Evolutionary conservation across 2,113 vertebrate species (phyloP).

Genomic region (Pachyramphus minor): DNA sequence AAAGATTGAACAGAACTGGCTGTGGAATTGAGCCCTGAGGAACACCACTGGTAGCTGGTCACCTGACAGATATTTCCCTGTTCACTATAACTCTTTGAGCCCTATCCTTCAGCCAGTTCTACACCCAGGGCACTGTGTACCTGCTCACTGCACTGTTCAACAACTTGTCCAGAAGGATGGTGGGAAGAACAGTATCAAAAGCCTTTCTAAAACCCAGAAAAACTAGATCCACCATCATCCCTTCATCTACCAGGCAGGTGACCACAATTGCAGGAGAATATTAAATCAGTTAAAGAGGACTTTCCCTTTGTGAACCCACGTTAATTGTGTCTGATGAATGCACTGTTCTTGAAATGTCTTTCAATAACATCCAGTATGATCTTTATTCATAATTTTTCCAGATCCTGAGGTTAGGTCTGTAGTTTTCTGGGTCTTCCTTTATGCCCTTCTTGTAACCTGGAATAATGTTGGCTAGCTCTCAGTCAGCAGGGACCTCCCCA

Average conservation of each 20-base stretch:
- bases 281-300: not conserved
- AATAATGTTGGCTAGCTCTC: accelerated
- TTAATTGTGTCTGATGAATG: not conserved
- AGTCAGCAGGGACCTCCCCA: not conserved
- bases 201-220: not conserved
- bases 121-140: not conserved
- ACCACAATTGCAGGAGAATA: not conserved
- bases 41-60: not conserved
- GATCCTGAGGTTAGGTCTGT: not conserved
- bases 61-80: not conserved
- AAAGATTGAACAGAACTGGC: not conserved
- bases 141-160: not conserved
- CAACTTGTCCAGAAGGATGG: not conserved
- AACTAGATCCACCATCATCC: not conserved
- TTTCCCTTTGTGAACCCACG: not conserved
- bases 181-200: not conserved
- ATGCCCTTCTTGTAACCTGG: not conserved
- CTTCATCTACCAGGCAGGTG: not conserved
- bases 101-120: not conserved
- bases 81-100: not conserved
- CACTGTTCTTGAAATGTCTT: not conserved
- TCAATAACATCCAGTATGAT: not conserved
- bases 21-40: not conserved
- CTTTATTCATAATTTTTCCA: not conserved
- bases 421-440: not conserved